These are phyloP conservation scores for Psammodynastes pulverulentus DNA, from an alignment of 2,113 vertebrate genomes.

Conservation along the genomic window DNA sequence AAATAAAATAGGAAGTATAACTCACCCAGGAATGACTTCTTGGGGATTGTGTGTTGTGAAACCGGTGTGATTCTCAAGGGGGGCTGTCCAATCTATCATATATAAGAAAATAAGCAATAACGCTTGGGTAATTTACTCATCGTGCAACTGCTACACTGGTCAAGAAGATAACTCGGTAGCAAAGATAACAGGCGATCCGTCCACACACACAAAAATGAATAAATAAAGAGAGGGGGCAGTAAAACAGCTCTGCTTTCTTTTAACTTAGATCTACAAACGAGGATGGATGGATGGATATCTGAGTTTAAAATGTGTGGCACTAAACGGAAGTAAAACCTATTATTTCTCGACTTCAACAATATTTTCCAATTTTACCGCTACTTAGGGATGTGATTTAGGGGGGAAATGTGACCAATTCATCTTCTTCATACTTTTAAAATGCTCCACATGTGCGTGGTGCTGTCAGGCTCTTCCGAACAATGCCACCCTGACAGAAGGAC, in stretches of 20 bases:
- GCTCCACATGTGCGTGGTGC: neutral
- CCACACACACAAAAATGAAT: neutral
- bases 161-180: slow-evolving; percentile 65
- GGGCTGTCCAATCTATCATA: slow-evolving; percentile 68
- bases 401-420: neutral
- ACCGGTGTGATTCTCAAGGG: slow-evolving; percentile 62
- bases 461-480: neutral
- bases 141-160: slow-evolving; percentile 54
- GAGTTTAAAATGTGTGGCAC: neutral
- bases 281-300: neutral
- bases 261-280: neutral
- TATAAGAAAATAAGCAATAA: slow-evolving; percentile 71
- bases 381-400: neutral
- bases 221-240: neutral
- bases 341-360: neutral
- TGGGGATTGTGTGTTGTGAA: slow-evolving; percentile 65
- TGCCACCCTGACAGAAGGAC: neutral
- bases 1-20: slow-evolving; percentile 68
- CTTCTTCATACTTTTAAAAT: neutral
- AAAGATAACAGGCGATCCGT: slow-evolving; percentile 51
- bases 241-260: neutral
- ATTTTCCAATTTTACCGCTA: neutral
- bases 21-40: slow-evolving; percentile 63
- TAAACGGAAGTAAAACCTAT: neutral
- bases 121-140: slow-evolving; percentile 63